Percentiles rank a stretch among this genome's conserved stretches.
These are phyloP conservation scores for Garrulus glandarius DNA, from an alignment of 2,797 vertebrate species.

Conservation along the genomic window DNA sequence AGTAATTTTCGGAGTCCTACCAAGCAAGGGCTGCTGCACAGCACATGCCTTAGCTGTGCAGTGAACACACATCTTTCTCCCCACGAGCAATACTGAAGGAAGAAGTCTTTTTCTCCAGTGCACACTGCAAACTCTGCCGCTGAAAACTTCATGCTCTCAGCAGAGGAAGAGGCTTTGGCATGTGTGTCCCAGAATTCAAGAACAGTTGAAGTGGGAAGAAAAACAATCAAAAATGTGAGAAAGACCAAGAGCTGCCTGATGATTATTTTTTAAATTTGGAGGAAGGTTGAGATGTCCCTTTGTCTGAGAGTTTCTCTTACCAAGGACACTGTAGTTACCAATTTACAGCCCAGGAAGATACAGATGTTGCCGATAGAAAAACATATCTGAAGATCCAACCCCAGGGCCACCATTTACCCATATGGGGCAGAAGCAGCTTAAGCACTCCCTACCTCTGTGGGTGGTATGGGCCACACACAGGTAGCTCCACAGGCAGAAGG, in stretches of 20 bases:
- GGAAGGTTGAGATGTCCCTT: neutral
- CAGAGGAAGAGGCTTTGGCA: constrained; percentile 25
- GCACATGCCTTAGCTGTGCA: constrained; percentile 33
- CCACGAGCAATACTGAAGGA: neutral
- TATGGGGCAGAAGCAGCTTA: neutral
- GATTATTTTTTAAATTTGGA: neutral
- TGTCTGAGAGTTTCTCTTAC: neutral
- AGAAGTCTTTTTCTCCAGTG: constrained; percentile 20
- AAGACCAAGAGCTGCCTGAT: neutral
- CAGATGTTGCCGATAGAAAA: neutral
- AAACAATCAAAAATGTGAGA: neutral
- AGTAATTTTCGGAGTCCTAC: constrained; percentile 32
- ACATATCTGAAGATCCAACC: neutral
- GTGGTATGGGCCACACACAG: neutral
- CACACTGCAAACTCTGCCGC: neutral
- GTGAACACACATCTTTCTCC: neutral
- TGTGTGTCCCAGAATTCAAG: neutral
- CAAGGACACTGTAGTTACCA: neutral
- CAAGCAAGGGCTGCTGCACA: constrained; percentile 40
- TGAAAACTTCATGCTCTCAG: constrained; percentile 28
- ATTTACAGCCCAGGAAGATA: neutral
- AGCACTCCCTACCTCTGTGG: neutral
- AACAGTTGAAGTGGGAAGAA: neutral
- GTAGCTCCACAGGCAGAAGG: neutral
- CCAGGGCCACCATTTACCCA: neutral